Evolutionary conservation across 2,888 invertebrate genomes (phyloP), one percentile per base, ranked within the genome.

Genomic region (Rhingia campestris): DNA sequence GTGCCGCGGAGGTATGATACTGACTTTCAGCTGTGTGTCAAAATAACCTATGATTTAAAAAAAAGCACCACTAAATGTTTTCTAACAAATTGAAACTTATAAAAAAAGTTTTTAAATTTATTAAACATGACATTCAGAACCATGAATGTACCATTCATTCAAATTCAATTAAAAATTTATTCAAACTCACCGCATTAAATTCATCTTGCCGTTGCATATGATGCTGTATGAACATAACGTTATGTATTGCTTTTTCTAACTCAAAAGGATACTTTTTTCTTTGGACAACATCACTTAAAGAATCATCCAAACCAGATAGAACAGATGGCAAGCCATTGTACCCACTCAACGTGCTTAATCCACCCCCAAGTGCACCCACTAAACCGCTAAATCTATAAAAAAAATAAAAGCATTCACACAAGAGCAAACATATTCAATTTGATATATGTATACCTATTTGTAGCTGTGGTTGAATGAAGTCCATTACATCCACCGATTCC

Each of bases 211-310:
- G 94, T 89, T 96, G 96, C 91, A 97, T 97, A 89, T 98, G 98
- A 90, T 97, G 97, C 88, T 98, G 97, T 87, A 98, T 98, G 90
- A 98, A 98, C 95, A 97, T 97, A 64, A 98, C 97, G 91, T 98
- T 98, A 90, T 97, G 97, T 86, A 98, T 96, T 56, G 98, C 97
- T 90, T 97, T 97, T 90, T 98, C 97, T 88, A 98, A 92, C 90
- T 98, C 97, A 89, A 97, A 97, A 0, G 97, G 97, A 91, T 97
- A 97, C 90, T 97, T 97, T 92, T 96, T 97, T 81, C 95, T 93
- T 4, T 94, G 93, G 12, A 94, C 95, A 14, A 96, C 95, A 88
- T 97, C 97, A 87, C 95, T 95, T 87, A 95, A 91, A 30, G 96
- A 96, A 89, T 97, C 97, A 87, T 97, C 96, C 30, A 97, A 92